Evolutionary conservation across 2,888 invertebrate species (phyloP), one percentile per base, ranked within the genome.

Genomic region (Leptopilina myrica): DNA sequence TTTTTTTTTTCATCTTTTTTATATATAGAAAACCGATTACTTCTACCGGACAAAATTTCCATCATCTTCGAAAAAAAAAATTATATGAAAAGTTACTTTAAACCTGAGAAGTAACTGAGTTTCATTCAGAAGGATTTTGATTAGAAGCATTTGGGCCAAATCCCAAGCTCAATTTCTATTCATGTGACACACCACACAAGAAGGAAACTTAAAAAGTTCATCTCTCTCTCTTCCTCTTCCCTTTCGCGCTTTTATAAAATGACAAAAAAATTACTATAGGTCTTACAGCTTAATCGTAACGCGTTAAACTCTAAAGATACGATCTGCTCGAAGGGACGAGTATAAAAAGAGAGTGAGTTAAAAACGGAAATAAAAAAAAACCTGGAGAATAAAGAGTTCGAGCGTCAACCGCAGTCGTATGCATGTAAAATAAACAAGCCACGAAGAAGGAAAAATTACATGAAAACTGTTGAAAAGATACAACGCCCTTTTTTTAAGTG

Each of bases 351-450:
- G 73, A 66, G 20, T 49, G 5, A 15, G 69, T 49, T 76, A 76
- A 62, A 62, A 62, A 62, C 53, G 64, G 73, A 65, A 49, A 78
- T 49, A 78, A 15, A 76, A 65, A 76, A 56, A 49, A 49, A 49
- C 9, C 49, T 33, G 62, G 76, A 77, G 76, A 64, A 79, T 33
- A 69, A 26, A 77, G 49, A 53, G 64, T 65, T 40, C n/a, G 14
- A 65, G 40, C 40, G 65, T 43, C 66, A 11, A 67, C 62, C 79
- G 59, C 79, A 78, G 62, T 43, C 59, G 69, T 77, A 67, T 79
- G 67, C 65, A 76, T 79, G 76, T 76, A 77, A 79, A 79, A 76
- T 79, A 64, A 79, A 76, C 62, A 62, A 79, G 62, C n/a, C 69
- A 46, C 59, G 59, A 3, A 43, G 76, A 43, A n/a, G 40, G 65